phyloP scores from a whole-genome alignment of 2,888 invertebrate genomes.

The Standfussiana lucernea region DNA sequence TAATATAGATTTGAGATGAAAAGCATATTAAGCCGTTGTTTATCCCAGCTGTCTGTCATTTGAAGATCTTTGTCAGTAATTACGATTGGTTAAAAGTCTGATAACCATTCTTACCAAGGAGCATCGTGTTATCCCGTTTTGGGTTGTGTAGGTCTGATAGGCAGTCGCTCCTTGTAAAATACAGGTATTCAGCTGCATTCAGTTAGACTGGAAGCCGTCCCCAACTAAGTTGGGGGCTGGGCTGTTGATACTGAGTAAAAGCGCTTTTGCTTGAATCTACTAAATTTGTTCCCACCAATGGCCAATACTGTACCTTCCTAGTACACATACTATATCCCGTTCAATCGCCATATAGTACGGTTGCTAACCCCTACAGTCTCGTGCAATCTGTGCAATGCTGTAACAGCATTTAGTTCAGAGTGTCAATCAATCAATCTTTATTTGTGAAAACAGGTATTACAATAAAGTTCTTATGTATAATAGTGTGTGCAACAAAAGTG shows the following conservation, averaged over 20 bases:
- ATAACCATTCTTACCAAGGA: neutral
- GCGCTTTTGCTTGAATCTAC: neutral
- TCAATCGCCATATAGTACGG: neutral
- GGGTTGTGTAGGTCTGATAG: neutral
- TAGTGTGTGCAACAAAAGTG: too few relatives aligned
- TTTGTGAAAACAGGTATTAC: too few relatives aligned
- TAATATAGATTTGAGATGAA: neutral
- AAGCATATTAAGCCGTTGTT: neutral
- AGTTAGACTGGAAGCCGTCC: neutral
- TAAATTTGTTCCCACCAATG: neutral
- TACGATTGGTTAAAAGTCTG: neutral
- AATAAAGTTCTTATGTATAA: too few relatives aligned
- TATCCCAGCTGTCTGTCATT: neutral
- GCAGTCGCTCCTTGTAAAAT: neutral
- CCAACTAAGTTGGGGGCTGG: neutral
- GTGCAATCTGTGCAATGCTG: neutral
- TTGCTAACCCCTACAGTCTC: constrained; percentile 19
- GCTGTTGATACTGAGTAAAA: neutral
- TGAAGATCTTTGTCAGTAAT: neutral
- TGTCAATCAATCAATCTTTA: too few relatives aligned
- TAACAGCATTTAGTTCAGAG: neutral
- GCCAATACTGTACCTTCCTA: constrained; percentile 6
- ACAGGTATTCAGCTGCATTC: neutral
- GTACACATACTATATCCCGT: constrained; percentile 1
- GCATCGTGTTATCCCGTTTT: neutral